A percentile compares a stretch with the other conserved stretches of the same genome.
Evolutionary conservation across 2,113 vertebrate genomes (phyloP).

Genomic region (Sinocyclocheilus anophthalmus): DNA sequence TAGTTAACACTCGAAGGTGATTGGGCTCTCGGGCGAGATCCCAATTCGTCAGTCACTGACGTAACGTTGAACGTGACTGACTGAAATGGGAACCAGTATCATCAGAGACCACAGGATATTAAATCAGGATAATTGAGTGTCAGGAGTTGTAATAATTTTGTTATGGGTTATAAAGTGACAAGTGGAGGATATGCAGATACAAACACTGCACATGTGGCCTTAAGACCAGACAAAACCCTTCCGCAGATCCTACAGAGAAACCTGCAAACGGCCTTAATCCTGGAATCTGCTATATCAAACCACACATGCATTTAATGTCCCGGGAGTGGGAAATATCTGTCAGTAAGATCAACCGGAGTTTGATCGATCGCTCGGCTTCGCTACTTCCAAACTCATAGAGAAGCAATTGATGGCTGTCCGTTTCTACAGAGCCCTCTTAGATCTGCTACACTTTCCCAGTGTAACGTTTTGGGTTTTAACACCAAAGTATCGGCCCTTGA

Average conservation of each 20-base stretch:
- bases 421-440: constrained; percentile 6
- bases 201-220: constrained; percentile 32
- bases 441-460: neutral
- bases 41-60: too few species aligned
- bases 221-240: constrained; percentile 5
- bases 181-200: constrained; percentile 18
- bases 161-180: constrained; percentile 33
- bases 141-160: constrained; percentile 41
- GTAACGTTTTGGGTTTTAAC: constrained; percentile 10
- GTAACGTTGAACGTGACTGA: too few species aligned
- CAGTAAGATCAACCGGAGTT: constrained; percentile 14
- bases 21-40: too few species aligned
- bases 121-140: constrained; percentile 34
- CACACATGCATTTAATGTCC: neutral
- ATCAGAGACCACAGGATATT: constrained; percentile 34
- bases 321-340: constrained; percentile 19
- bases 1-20: too few species aligned
- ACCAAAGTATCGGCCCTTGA: constrained; percentile 13
- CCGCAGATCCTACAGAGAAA: neutral
- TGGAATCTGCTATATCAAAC: constrained; percentile 25
- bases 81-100: too few species aligned
- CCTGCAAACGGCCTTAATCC: constrained; percentile 7
- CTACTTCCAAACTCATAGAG: constrained; percentile 26
- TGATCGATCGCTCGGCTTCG: constrained; percentile 1
- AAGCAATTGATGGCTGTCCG: neutral